Base-by-base conservation (phyloP, 2,797 vertebrate species). In the Artibeus lituratus region DNA sequence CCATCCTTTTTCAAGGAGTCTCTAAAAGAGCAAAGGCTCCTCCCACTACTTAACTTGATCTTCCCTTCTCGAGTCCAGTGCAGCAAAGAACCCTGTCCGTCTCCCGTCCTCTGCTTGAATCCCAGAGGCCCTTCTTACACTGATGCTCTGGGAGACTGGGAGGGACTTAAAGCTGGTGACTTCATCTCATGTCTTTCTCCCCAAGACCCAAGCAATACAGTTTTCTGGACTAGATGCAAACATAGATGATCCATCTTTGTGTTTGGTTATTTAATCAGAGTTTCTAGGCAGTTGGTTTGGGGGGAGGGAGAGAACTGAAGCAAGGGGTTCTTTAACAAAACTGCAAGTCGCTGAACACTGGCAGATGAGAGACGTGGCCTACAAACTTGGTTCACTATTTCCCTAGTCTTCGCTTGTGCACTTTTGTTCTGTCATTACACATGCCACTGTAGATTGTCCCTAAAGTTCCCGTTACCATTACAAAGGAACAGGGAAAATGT, bases 141-240 rank as follows among this genome's bases (percentile, higher is more conserved):
- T 11, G 15, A 6, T 5, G 67, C 55, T 57, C 53, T n/a, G 26
- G 49, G 29, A 74, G 69, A 57, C 24, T 1, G 51, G 70, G 15
- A 49, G 6, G 32, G 44, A 19, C n/a, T 62, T n/a, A 14, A 21
- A 4, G 22, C 14, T 21, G 3, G 8, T 57, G 65, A 59, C 42
- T 67, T 53, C 49, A 26, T 47, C n/a, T 72, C 69, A 35, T 55
- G 35, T 86, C 19, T 65, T 87, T 81, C 42, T 94, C 57, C 62
- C 32, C 3, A 47, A 42, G 16, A 29, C 22, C 3, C 24, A 29
- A 82, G 21, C 29, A 70, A 32, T n/a, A 59, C 35, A 72, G 3
- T 22, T 65, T 83, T 94, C 57, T 39, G 37, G 7, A 95, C 15
- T 22, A 47, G n/a, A 42, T 12, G 29, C 73, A 94, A 70, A 70